These are phyloP conservation scores for Callorhinus ursinus DNA, from an alignment of 2,113 vertebrate genomes.

Conservation along the genomic window DNA sequence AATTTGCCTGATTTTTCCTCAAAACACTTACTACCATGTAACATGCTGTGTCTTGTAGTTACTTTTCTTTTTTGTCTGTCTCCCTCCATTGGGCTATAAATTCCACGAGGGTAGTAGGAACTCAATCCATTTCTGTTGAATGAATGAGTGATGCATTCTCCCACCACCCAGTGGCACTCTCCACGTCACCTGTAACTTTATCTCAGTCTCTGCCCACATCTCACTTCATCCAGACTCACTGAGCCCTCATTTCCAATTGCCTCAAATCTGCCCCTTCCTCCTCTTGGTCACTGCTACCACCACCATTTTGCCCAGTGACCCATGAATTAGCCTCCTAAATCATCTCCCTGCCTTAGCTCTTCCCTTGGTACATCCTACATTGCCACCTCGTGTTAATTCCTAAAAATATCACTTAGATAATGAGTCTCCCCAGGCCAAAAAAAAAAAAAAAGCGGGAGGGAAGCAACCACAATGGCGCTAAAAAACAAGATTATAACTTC, in stretches of 20 bases:
- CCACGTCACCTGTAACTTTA: fast-evolving
- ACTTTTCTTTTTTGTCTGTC: not conserved
- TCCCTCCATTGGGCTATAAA: not conserved
- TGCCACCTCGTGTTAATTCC: not conserved
- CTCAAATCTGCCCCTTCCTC: not conserved
- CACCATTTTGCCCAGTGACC: not conserved
- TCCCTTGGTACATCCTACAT: not conserved
- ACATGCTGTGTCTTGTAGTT: not conserved
- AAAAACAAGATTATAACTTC: not conserved
- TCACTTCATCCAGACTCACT: not conserved
- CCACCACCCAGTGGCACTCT: not conserved
- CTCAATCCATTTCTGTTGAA: not conserved
- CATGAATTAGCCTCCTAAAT: not conserved
- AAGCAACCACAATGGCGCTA: not conserved
- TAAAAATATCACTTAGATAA: not conserved
- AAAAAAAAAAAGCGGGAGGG: not conserved
- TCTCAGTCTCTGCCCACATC: not conserved
- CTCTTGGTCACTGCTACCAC: not conserved
- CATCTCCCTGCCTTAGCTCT: not conserved
- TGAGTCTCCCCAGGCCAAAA: not conserved
- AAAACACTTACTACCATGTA: not conserved
- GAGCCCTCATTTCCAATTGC: not conserved
- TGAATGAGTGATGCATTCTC: not conserved
- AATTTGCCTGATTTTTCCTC: not conserved
- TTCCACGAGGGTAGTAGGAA: not conserved